phyloP scores from a whole-genome alignment of 1,140 invertebrate genomes.

The Drosophila rhopaloa region DNA sequence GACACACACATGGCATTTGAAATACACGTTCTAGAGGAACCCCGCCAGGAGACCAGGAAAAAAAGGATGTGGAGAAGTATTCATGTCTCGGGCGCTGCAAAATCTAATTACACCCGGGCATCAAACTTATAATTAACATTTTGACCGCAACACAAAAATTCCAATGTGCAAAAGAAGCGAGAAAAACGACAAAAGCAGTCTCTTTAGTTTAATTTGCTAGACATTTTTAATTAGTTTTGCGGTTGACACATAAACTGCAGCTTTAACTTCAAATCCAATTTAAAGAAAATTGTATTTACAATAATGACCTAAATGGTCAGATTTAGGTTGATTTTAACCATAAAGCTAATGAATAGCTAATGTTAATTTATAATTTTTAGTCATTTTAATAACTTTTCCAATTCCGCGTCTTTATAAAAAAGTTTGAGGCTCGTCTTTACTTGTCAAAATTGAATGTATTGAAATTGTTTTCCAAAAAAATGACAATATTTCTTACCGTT shows the following conservation, averaged over 20 bases:
- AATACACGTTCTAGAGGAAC: background rate
- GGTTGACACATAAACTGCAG: slow-evolving; percentile 52
- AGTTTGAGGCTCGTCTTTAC: background rate
- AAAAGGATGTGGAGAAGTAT: slow-evolving; percentile 28
- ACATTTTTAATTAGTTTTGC: slow-evolving; percentile 76
- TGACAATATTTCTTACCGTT: slow-evolving; percentile 20
- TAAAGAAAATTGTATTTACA: background rate
- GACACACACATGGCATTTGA: slow-evolving; percentile 14
- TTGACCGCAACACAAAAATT: slow-evolving; percentile 67
- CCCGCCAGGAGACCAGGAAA: slow-evolving; percentile 11
- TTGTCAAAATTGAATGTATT: background rate
- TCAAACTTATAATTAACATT: slow-evolving; percentile 81
- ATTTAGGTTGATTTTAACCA: too few species aligned
- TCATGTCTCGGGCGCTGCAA: slow-evolving; percentile 18
- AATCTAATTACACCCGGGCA: slow-evolving; percentile 73
- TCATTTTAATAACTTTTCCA: too few species aligned
- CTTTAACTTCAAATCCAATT: slow-evolving; percentile 12
- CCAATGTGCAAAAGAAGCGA: slow-evolving; percentile 21
- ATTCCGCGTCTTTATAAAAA: too few species aligned
- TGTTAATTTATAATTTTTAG: background rate
- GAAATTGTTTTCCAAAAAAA: background rate
- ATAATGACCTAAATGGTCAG: too few species aligned
- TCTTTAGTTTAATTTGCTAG: slow-evolving; percentile 32
- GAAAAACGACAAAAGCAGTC: slow-evolving; percentile 19
- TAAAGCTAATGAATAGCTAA: too few species aligned